Conservation (phyloP, 2,113 vertebrate species). For the Rutilus rutilus region DNA sequence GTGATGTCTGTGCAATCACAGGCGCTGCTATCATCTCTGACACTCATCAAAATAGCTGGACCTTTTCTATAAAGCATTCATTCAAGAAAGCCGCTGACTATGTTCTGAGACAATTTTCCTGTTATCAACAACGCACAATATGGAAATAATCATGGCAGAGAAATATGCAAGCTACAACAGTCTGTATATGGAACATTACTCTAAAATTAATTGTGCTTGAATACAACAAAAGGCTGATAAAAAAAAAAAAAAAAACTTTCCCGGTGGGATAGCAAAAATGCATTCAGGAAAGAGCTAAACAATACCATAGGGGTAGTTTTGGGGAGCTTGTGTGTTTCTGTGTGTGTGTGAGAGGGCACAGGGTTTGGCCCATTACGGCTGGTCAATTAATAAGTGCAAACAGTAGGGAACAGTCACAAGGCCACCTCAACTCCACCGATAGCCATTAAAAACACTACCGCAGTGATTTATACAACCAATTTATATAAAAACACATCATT, state of each 20-base stretch:
- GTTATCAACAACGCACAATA: conserved; percentile 12
- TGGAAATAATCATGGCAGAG: conserved; percentile 30
- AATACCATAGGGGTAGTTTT: conserved; percentile 11
- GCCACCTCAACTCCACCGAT: conserved; percentile 43
- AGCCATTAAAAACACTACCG: conserved; percentile 66
- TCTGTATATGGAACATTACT: conserved; percentile 22
- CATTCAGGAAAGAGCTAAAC: background rate
- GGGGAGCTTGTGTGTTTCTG: conserved; percentile 7
- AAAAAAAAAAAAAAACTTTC: background rate
- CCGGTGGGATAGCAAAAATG: background rate
- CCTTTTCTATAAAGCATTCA: conserved; percentile 15
- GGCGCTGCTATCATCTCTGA: conserved; percentile 56
- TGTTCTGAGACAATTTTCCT: conserved; percentile 16
- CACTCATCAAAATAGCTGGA: conserved; percentile 37
- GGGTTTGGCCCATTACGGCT: conserved; percentile 25
- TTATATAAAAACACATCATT: conserved; percentile 76
- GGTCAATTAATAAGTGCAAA: conserved; percentile 42
- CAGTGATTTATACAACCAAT: conserved; percentile 81
- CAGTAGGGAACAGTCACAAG: conserved; percentile 30
- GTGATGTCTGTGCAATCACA: conserved; percentile 44
- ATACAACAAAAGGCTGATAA: conserved; percentile 30
- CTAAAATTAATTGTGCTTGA: conserved; percentile 29
- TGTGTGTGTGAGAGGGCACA: background rate
- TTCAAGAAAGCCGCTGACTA: conserved; percentile 26
- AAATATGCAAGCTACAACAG: conserved; percentile 27